Conservation (phyloP, 2,888 invertebrate species). For the Microchrysa polita region DNA sequence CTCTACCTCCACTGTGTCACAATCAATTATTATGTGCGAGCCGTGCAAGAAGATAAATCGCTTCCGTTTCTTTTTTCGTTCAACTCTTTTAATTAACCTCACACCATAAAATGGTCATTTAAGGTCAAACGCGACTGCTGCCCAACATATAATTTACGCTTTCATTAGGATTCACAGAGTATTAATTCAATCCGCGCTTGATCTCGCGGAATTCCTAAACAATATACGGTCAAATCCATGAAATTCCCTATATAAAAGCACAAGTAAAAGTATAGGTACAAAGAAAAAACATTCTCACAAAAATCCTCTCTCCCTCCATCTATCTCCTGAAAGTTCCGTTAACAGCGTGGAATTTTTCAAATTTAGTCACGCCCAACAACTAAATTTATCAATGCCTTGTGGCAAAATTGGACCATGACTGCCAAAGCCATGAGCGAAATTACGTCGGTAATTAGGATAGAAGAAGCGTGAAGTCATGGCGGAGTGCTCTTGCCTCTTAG, state of each 20-base stretch:
- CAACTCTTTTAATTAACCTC: constrained; percentile 30
- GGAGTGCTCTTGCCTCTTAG: too few relatives aligned
- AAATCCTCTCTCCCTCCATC: neutral
- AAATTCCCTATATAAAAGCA: neutral
- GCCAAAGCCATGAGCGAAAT: constrained; percentile 11
- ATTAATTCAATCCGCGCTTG: constrained; percentile 31
- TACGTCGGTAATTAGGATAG: constrained; percentile 23
- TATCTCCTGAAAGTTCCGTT: neutral
- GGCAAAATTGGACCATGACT: constrained; percentile 23
- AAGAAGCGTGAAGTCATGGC: constrained; percentile 4
- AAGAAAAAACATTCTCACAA: neutral
- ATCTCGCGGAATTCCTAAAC: constrained; percentile 15
- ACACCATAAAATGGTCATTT: neutral
- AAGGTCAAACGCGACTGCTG: neutral
- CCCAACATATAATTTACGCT: constrained; percentile 26
- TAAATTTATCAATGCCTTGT: constrained; percentile 29
- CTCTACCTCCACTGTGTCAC: too few relatives aligned
- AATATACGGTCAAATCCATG: constrained; percentile 22
- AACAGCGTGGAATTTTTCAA: constrained; percentile 30
- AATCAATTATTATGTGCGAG: too few relatives aligned
- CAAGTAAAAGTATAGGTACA: too few relatives aligned
- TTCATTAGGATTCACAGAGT: constrained; percentile 22
- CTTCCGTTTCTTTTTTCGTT: neutral
- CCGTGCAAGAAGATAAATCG: neutral
- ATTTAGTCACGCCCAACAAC: constrained; percentile 30